Evolutionary conservation across 2,888 invertebrate genomes (phyloP).

Genomic region (Andrena haemorrhoa): DNA sequence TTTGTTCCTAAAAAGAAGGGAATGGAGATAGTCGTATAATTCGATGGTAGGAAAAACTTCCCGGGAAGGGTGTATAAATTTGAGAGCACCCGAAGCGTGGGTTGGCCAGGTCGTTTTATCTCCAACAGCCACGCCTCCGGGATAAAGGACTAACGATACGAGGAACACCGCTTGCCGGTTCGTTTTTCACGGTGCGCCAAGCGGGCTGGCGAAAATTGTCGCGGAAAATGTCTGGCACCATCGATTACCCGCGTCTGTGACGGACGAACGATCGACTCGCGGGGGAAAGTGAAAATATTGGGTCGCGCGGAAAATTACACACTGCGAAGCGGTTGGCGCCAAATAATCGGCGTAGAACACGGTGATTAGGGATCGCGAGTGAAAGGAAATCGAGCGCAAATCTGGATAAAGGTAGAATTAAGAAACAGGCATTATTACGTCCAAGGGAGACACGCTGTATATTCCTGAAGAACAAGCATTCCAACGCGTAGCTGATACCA

Average conservation of each 20-base stretch:
- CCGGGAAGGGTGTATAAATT: constrained; percentile 54
- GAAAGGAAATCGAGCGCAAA: constrained; percentile 63
- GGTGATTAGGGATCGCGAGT: constrained; percentile 45
- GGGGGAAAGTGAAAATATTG: constrained; percentile 33
- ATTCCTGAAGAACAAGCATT: neutral
- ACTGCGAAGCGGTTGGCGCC: constrained; percentile 33
- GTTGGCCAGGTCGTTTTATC: constrained; percentile 50
- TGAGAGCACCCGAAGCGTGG: constrained; percentile 38
- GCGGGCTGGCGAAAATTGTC: neutral
- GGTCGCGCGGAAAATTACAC: constrained; percentile 20
- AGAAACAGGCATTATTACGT: constrained; percentile 12
- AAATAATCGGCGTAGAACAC: constrained; percentile 57
- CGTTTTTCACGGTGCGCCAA: neutral
- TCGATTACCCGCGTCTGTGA: neutral
- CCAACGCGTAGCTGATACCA: neutral
- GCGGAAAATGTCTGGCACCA: neutral
- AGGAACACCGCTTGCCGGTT: neutral
- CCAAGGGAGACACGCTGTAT: constrained; percentile 1
- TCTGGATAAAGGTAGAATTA: constrained; percentile 63
- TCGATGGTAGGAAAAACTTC: constrained; percentile 28
- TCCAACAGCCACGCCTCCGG: constrained; percentile 41
- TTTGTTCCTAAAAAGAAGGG: constrained; percentile 12
- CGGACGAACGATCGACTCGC: neutral
- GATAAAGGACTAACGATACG: constrained; percentile 59
- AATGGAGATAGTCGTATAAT: constrained; percentile 17